These are phyloP conservation scores for Hestina assimilis DNA, from an alignment of 1,140 invertebrate species.

Conservation along the genomic window DNA sequence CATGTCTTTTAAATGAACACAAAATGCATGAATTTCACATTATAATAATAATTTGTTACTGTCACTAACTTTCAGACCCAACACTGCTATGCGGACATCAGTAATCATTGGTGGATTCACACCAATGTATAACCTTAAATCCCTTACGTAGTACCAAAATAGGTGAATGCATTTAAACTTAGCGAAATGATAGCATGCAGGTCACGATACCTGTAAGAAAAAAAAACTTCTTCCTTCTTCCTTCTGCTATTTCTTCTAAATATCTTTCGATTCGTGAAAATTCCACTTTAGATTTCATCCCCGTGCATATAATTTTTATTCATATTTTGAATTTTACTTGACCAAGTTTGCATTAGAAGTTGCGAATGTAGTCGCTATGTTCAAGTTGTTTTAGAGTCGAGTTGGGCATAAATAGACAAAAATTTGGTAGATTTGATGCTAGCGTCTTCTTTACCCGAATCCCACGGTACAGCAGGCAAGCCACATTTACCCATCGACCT, in stretches of 20 bases:
- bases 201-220: conserved; percentile 46
- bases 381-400: conserved; percentile 71
- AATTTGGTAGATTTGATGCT: conserved; percentile 73
- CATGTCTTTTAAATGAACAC: conserved; percentile 54
- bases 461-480: conserved; percentile 52
- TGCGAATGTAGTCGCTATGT: conserved; percentile 74
- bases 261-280: conserved; percentile 72
- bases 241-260: conserved; percentile 45
- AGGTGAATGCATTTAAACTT: conserved; percentile 45
- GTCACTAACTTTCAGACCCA: conserved; percentile 19
- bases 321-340: conserved; percentile 64
- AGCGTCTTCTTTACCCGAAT: conserved; percentile 64
- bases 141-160: conserved; percentile 27
- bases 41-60: conserved; percentile 23
- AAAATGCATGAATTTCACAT: conserved; percentile 60
- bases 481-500: conserved; percentile 33
- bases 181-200: conserved; percentile 56
- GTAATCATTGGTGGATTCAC: conserved; percentile 13
- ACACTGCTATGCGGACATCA: conserved; percentile 18
- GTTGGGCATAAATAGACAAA: conserved; percentile 68
- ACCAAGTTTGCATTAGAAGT: conserved; percentile 71
- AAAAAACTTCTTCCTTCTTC: conserved; percentile 44
- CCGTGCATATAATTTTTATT: conserved; percentile 60
- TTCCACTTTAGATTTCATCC: conserved; percentile 64
- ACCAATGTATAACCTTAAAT: conserved; percentile 9